phyloP scores from a whole-genome alignment of 2,113 vertebrate genomes.

The Nannospalax galili region DNA sequence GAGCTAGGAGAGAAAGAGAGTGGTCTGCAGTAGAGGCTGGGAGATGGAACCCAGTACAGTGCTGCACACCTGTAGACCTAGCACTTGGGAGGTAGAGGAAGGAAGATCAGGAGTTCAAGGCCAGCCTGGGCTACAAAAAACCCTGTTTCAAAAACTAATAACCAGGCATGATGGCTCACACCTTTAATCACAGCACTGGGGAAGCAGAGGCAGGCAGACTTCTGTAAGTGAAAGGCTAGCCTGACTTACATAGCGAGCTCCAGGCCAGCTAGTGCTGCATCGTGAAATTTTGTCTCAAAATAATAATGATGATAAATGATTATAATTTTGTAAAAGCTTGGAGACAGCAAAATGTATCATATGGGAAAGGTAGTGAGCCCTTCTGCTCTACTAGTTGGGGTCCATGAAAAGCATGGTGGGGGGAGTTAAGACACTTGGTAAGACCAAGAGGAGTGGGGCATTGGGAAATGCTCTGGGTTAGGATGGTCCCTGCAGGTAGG shows the following conservation, averaged over 20 bases:
- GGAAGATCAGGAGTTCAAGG: background rate
- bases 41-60: background rate
- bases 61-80: background rate
- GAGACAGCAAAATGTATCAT: rapidly evolving
- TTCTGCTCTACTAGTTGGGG: background rate
- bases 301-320: background rate
- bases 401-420: background rate
- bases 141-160: background rate
- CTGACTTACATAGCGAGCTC: background rate
- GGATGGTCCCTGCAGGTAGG: background rate
- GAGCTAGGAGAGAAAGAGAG: background rate
- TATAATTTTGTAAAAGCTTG: background rate
- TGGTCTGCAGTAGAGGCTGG: background rate
- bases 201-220: too few relatives aligned
- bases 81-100: background rate
- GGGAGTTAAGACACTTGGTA: background rate
- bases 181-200: too few relatives aligned
- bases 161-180: too few relatives aligned
- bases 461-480: background rate
- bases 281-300: background rate
- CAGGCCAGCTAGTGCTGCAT: background rate
- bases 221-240: too few relatives aligned
- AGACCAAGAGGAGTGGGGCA: rapidly evolving
- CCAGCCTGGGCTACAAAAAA: background rate
- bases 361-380: background rate